A percentile compares a stretch with the other conserved stretches of the same genome.
These are phyloP conservation scores for Mesoligia furuncula DNA, from an alignment of 2,888 invertebrate genomes.

Conservation along the genomic window DNA sequence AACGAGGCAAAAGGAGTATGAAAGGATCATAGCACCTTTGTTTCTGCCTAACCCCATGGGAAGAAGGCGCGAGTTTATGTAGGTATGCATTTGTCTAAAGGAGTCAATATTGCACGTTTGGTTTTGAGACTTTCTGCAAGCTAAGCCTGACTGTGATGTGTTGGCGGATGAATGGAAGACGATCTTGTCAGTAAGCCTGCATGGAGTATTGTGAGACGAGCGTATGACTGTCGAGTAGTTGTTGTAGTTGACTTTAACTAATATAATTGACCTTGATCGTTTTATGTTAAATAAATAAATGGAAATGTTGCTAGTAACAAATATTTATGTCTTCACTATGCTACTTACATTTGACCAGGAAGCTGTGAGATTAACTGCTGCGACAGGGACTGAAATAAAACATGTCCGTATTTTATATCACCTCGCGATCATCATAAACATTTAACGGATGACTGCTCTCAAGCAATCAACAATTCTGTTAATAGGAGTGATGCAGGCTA, in stretches of 20 bases:
- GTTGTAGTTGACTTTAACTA: background rate
- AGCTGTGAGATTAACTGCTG: background rate
- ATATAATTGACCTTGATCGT: too few relatives aligned
- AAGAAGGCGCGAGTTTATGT: background rate
- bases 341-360: background rate
- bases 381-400: background rate
- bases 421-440: background rate
- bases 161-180: background rate
- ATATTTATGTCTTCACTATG: background rate
- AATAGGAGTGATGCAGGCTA: constrained; percentile 21
- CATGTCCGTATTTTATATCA: background rate
- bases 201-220: background rate
- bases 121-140: background rate
- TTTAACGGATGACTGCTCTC: background rate
- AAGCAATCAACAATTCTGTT: constrained; percentile 17
- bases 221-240: background rate
- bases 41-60: background rate
- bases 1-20: background rate
- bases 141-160: background rate
- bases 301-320: background rate
- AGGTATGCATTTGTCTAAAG: background rate
- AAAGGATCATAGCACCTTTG: background rate
- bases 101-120: background rate
- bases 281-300: background rate
- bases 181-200: background rate